Conservation (phyloP, 1,140 invertebrate species). For the Pantala flavescens region DNA sequence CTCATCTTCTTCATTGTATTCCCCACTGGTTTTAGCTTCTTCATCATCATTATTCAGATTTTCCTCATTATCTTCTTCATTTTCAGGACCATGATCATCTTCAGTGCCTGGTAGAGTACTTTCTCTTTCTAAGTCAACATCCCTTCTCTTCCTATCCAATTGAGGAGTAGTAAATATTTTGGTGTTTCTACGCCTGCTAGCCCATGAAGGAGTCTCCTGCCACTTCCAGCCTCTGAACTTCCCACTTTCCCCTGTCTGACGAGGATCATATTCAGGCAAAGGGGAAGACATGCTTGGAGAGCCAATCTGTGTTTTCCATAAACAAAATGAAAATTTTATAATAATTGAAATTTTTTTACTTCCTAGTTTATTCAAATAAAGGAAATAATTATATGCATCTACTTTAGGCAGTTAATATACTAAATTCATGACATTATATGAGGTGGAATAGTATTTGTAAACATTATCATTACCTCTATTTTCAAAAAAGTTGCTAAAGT, state of each 20-base stretch:
- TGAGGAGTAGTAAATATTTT: conserved; percentile 17
- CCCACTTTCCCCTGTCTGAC: neutral
- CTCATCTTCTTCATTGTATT: conserved; percentile 18
- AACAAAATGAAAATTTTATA: neutral
- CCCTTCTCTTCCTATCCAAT: conserved; percentile 10
- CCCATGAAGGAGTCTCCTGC: neutral
- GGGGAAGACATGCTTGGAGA: conserved; percentile 46
- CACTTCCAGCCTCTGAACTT: neutral
- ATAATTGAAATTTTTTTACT: no score
- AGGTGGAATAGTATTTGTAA: no score
- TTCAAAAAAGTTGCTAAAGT: no score
- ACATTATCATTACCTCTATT: no score
- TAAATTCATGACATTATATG: no score
- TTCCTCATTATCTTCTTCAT: conserved; percentile 23
- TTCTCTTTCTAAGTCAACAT: conserved; percentile 24
- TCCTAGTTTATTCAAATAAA: no score
- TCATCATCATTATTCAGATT: conserved; percentile 25
- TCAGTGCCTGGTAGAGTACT: neutral
- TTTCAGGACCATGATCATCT: no score
- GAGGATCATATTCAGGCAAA: conserved; percentile 48
- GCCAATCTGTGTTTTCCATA: neutral
- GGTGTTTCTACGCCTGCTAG: neutral
- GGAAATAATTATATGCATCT: no score
- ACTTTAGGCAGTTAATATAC: no score
- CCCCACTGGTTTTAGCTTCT: conserved; percentile 23